Evolutionary conservation across 1,140 invertebrate species (phyloP).

Genomic region (Platorchestia sp.): DNA sequence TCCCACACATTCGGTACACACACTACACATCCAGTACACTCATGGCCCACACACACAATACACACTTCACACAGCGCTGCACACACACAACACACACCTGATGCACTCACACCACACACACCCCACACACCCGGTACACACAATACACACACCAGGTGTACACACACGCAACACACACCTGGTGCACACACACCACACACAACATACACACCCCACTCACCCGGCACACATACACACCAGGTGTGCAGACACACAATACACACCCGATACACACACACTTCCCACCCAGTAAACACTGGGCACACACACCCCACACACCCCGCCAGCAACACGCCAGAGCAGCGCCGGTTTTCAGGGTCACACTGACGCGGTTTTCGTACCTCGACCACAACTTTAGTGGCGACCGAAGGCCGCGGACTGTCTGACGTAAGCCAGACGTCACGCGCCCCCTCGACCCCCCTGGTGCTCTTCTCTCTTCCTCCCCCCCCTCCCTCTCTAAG

Average conservation of each 20-base stretch:
- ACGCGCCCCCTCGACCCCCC: neutral
- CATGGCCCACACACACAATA: neutral
- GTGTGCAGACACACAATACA: neutral
- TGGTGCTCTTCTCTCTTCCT: neutral
- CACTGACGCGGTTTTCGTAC: neutral
- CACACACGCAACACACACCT: neutral
- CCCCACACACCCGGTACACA: neutral
- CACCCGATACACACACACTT: neutral
- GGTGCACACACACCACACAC: neutral
- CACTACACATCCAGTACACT: neutral
- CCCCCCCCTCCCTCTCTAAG: neutral
- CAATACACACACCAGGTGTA: neutral
- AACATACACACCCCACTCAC: neutral
- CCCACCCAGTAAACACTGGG: neutral
- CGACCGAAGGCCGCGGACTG: neutral
- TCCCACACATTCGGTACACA: neutral
- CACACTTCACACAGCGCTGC: neutral
- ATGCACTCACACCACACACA: neutral
- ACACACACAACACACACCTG: neutral
- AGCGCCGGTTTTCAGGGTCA: neutral
- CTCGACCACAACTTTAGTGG: neutral
- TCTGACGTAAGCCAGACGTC: slow-evolving; percentile 26
- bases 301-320: too few species aligned
- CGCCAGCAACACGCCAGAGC: neutral
- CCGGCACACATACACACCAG: neutral